Conservation (phyloP, 2,113 vertebrate genomes). For the Lepisosteus osseus region DNA sequence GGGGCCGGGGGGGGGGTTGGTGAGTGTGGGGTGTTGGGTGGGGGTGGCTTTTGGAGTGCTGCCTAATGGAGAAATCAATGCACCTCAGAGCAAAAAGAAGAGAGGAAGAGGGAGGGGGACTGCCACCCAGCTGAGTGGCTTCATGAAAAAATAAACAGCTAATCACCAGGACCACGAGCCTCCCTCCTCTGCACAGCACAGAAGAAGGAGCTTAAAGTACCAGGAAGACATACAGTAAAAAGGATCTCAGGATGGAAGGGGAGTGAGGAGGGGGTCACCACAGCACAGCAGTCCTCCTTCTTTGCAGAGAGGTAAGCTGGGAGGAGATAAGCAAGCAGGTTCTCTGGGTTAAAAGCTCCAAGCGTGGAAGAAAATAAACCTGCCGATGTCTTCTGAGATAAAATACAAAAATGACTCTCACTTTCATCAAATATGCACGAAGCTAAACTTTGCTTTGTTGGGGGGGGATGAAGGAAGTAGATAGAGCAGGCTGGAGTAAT, state of each 20-base stretch:
- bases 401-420: constrained; percentile 30
- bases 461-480: background rate
- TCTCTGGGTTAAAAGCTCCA: constrained; percentile 32
- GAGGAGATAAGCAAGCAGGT: background rate
- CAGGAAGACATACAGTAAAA: constrained; percentile 9
- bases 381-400: constrained; percentile 26
- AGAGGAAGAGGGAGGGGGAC: constrained; percentile 18
- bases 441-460: constrained; percentile 36
- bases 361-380: constrained; percentile 15
- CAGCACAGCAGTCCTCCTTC: background rate
- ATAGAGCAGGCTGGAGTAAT: too few relatives aligned
- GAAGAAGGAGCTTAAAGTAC: background rate
- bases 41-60: constrained; percentile 34
- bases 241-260: background rate
- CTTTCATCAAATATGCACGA: constrained; percentile 46
- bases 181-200: constrained; percentile 35
- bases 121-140: constrained; percentile 48
- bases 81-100: constrained; percentile 25
- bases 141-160: constrained; percentile 63
- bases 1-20: background rate
- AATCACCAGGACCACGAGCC: constrained; percentile 44
- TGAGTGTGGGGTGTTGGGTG: constrained; percentile 9
- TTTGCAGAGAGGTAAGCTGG: background rate
- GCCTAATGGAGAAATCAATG: constrained; percentile 54
- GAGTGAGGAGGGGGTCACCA: background rate